Evolutionary conservation across 2,797 vertebrate species (phyloP).

Genomic region (Peromyscus aztecus): DNA sequence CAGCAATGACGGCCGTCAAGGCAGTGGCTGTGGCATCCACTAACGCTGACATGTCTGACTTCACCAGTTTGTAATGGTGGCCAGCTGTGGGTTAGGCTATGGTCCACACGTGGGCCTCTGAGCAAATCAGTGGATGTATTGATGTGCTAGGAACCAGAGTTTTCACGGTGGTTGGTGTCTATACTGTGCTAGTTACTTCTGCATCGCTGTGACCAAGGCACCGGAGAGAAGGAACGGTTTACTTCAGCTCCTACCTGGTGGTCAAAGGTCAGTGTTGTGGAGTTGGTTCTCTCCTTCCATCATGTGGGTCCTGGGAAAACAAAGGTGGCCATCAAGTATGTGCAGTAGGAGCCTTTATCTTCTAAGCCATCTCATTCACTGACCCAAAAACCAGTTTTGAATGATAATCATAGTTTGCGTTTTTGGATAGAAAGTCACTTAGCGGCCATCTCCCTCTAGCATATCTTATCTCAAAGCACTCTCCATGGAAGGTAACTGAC

Average conservation of each 20-base stretch:
- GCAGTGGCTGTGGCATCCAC: neutral
- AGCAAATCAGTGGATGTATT: too few relatives aligned
- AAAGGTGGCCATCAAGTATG: neutral
- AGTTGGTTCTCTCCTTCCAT: neutral
- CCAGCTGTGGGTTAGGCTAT: neutral
- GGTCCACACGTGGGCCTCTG: neutral
- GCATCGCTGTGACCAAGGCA: too few relatives aligned
- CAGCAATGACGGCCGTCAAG: neutral
- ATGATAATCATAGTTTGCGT: neutral
- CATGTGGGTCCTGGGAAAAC: neutral
- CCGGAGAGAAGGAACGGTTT: neutral
- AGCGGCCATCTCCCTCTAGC: neutral
- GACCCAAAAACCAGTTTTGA: neutral
- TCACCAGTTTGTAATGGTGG: neutral
- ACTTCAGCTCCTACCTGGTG: neutral
- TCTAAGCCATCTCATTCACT: neutral
- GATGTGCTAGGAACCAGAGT: neutral
- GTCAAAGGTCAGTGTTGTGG: neutral
- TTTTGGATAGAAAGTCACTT: constrained; percentile 13
- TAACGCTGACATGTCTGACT: neutral
- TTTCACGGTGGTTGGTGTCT: neutral
- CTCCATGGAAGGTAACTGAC: neutral
- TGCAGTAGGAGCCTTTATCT: neutral
- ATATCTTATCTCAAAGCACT: neutral
- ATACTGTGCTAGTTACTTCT: neutral